A percentile compares a stretch with the other conserved stretches of the same genome.
Conservation (phyloP, 2,797 vertebrate species). For the Petrocephalus schoutedeni region DNA sequence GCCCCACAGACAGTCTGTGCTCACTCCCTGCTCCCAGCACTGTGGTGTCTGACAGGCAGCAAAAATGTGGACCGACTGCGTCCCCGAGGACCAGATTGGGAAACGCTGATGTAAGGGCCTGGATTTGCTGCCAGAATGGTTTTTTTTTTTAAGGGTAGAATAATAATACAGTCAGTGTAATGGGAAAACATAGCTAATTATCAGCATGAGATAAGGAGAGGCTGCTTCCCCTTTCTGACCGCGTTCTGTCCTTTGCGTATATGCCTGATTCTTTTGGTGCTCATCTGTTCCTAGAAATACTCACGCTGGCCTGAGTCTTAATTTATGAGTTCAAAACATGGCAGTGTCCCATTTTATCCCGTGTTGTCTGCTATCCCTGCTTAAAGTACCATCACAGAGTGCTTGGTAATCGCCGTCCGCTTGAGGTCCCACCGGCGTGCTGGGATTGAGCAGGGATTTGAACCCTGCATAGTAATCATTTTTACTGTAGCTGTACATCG, state of each 20-base stretch:
- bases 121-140: not conserved
- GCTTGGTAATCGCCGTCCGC: not conserved
- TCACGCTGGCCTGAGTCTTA: not conserved
- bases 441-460: not conserved
- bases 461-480: not conserved
- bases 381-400: not conserved
- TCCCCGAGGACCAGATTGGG: too few species aligned
- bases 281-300: not conserved
- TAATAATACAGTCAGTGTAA: not conserved
- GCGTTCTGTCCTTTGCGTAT: not conserved
- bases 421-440: too few species aligned
- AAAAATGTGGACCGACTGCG: too few species aligned
- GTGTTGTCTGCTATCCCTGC: not conserved
- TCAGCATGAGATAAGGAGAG: not conserved
- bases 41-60: too few species aligned
- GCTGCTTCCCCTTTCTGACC: not conserved
- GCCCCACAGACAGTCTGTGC: too few species aligned
- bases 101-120: not conserved
- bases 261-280: not conserved
- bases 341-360: not conserved
- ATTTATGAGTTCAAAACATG: not conserved
- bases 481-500: not conserved
- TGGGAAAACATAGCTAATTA: not conserved
- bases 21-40: too few species aligned
- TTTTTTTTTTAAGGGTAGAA: not conserved